A percentile compares a stretch with the other conserved stretches of the same genome.
These are phyloP conservation scores for Eulemur albifrons DNA, from an alignment of 2,797 vertebrate species.

Conservation along the genomic window DNA sequence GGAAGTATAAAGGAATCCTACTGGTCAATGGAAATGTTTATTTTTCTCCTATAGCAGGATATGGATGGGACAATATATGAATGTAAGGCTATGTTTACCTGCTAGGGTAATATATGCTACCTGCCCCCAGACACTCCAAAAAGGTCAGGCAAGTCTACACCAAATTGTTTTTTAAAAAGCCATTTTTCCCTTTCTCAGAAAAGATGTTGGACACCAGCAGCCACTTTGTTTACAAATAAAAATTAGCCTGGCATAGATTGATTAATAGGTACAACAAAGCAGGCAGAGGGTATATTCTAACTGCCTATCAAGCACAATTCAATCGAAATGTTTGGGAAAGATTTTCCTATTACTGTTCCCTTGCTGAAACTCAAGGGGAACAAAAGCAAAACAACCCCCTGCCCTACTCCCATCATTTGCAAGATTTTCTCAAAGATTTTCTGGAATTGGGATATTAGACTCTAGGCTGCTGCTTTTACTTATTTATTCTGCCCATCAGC, in stretches of 20 bases:
- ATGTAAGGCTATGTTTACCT: not conserved
- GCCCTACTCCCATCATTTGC: not conserved
- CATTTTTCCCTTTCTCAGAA: constrained; percentile 10
- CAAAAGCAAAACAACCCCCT: not conserved
- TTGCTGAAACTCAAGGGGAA: not conserved
- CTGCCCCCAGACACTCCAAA: not conserved
- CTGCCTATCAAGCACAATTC: not conserved
- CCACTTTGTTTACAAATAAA: not conserved
- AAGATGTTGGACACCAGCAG: not conserved
- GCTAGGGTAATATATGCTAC: not conserved
- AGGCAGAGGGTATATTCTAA: not conserved
- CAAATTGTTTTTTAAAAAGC: not conserved
- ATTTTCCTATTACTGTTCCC: not conserved
- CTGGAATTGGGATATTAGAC: not conserved
- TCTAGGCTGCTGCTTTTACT: not conserved
- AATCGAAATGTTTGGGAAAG: not conserved
- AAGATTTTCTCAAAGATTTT: not conserved
- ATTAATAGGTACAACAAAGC: not conserved
- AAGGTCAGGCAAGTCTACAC: not conserved
- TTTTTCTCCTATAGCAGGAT: not conserved
- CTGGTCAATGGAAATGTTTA: not conserved
- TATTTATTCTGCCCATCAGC: not conserved
- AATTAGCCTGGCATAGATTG: not conserved
- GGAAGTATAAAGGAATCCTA: not conserved
- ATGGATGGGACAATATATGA: not conserved